Percentiles rank a stretch among this genome's conserved stretches.
Evolutionary conservation across 2,888 invertebrate genomes (phyloP).

Genomic region (Lagria hirta): DNA sequence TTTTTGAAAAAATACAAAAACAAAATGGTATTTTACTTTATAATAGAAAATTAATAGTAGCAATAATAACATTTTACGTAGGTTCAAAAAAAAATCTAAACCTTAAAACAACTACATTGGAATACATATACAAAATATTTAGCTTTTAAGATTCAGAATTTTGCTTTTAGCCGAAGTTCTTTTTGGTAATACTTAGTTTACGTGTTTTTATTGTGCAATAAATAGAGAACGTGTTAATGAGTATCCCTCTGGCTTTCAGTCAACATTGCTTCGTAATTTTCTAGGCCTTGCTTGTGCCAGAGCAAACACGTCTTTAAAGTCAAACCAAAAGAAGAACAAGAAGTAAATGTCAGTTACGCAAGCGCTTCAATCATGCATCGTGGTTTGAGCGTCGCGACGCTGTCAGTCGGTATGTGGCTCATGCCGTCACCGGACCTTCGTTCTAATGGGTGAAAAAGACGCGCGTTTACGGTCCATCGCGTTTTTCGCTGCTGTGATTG

Average conservation of each 20-base stretch:
- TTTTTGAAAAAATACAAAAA: too few relatives aligned
- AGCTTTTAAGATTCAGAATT: constrained; percentile 3
- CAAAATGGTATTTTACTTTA: too few relatives aligned
- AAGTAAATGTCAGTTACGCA: constrained; percentile 29
- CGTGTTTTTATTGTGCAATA: constrained; percentile 10
- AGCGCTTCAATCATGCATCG: constrained; percentile 30
- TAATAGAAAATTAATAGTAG: neutral
- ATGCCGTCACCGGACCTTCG: constrained; percentile 26
- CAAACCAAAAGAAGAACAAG: constrained; percentile 18
- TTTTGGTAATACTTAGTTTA: neutral
- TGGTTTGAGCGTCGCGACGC: constrained; percentile 26
- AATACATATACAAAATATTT: too few relatives aligned
- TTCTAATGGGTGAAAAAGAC: constrained; percentile 39
- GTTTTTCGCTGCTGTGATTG: constrained; percentile 34
- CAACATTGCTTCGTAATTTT: constrained; percentile 8
- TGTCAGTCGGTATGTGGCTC: constrained; percentile 40
- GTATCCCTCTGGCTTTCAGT: constrained; percentile 7
- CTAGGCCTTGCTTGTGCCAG: constrained; percentile 10
- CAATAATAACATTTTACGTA: neutral
- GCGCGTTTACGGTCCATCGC: constrained; percentile 34
- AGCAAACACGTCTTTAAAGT: constrained; percentile 22
- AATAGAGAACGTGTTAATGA: constrained; percentile 26
- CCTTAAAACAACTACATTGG: too few relatives aligned
- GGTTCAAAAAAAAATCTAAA: too few relatives aligned
- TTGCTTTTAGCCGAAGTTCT: neutral